Evolutionary conservation across 2,113 vertebrate genomes (phyloP).

Genomic region (Leucopsar rothschildi): DNA sequence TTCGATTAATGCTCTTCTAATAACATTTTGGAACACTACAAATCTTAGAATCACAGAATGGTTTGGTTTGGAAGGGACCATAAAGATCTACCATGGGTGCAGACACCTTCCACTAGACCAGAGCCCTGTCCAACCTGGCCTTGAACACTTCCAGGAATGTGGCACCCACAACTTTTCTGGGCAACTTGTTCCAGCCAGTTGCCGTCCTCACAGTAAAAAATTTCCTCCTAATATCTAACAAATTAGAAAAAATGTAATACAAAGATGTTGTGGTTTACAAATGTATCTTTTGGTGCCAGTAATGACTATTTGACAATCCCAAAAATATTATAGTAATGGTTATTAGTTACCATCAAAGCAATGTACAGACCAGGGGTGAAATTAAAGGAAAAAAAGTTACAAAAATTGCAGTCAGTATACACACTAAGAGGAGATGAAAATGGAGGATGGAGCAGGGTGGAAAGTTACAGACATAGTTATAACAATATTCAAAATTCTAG

Average conservation of each 20-base stretch:
- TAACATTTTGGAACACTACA: neutral
- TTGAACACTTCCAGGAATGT: neutral
- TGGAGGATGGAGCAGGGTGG: neutral
- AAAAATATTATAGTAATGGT: neutral
- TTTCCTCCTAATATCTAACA: neutral
- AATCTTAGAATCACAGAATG: neutral
- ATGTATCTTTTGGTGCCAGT: constrained; percentile 27
- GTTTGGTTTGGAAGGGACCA: neutral
- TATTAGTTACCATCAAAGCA: constrained; percentile 17
- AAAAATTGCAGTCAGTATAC: neutral
- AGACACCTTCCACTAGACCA: neutral
- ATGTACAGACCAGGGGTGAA: neutral
- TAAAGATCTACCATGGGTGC: neutral
- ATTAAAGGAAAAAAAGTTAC: neutral
- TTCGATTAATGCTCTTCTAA: neutral
- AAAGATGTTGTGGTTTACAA: constrained; percentile 23
- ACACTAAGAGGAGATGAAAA: neutral
- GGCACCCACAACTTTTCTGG: neutral
- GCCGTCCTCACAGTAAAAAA: neutral
- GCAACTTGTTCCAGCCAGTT: neutral
- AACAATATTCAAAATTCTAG: neutral
- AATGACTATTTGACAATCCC: constrained; percentile 48
- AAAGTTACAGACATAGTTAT: neutral
- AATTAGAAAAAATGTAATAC: constrained; percentile 15
- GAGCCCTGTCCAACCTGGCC: neutral